These are phyloP conservation scores for Mimumesa dahlbomi DNA, from an alignment of 2,888 invertebrate genomes.

Conservation along the genomic window DNA sequence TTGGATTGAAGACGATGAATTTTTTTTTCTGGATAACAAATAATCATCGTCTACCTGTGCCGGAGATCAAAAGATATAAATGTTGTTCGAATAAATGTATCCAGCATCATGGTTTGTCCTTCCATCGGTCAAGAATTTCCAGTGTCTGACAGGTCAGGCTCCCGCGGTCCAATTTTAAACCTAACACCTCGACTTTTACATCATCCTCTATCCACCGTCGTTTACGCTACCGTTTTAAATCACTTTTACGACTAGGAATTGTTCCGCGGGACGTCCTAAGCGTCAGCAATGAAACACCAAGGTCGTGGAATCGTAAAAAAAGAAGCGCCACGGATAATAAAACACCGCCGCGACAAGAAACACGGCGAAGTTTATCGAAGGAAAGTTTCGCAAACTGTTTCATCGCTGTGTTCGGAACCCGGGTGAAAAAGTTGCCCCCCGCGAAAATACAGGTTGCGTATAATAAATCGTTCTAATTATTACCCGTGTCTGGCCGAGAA, in stretches of 20 bases:
- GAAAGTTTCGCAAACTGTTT: background rate
- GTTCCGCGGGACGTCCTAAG: conserved; percentile 20
- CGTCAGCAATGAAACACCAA: conserved; percentile 9
- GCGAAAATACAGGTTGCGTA: too few species aligned
- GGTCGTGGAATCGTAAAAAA: conserved; percentile 28
- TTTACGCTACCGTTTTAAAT: conserved; percentile 40
- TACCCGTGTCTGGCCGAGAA: too few species aligned
- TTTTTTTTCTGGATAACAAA: too few species aligned
- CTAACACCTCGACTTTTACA: conserved; percentile 19
- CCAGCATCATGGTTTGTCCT: too few species aligned
- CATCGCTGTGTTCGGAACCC: too few species aligned
- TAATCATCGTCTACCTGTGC: background rate
- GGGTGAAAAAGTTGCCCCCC: too few species aligned
- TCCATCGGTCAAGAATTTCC: conserved; percentile 23
- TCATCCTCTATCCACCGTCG: conserved; percentile 8
- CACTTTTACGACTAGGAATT: conserved; percentile 41
- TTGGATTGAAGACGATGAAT: too few species aligned
- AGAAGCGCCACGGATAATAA: background rate
- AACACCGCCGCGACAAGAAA: background rate
- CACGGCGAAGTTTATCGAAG: too few species aligned
- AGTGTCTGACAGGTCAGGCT: conserved; percentile 17
- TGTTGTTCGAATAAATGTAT: too few species aligned
- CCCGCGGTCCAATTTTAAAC: conserved; percentile 21
- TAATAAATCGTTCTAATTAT: too few species aligned
- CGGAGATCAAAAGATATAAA: too few species aligned